phyloP scores from a whole-genome alignment of 2,113 vertebrate species.

The Hippocampus abdominalis region DNA sequence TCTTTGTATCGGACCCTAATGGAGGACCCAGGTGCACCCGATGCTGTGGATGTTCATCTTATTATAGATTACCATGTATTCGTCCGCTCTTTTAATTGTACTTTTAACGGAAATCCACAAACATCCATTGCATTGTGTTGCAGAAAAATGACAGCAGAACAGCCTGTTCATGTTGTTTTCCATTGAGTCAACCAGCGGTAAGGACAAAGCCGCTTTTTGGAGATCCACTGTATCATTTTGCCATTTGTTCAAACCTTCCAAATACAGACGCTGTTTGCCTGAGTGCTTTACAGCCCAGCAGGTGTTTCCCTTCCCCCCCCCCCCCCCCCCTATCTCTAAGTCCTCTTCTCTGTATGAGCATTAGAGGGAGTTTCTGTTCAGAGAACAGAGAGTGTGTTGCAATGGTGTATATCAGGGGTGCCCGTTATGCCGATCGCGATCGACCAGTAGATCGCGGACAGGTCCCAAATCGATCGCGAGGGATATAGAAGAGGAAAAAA shows the following conservation, averaged over 20 bases:
- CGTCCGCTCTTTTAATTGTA: background rate
- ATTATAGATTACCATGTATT: too few species aligned
- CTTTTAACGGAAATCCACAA: background rate
- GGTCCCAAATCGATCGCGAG: too few species aligned
- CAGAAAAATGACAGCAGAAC: background rate
- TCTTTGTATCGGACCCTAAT: background rate
- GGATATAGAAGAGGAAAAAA: too few species aligned
- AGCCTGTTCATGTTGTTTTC: background rate
- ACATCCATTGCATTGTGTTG: background rate
- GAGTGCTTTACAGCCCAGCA: conserved; percentile 58
- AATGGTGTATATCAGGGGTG: conserved; percentile 3
- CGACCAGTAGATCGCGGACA: too few species aligned
- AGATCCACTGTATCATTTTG: conserved; percentile 66
- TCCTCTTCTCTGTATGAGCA: conserved; percentile 8
- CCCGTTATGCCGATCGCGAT: too few species aligned
- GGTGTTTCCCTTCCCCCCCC: conserved; percentile 39
- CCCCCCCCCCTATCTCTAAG: background rate
- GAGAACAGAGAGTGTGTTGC: conserved; percentile 31
- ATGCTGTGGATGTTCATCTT: too few species aligned
- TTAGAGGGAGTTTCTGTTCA: conserved; percentile 7
- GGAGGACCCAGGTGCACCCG: background rate
- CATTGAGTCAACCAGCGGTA: background rate
- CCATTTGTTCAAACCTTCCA: conserved; percentile 61
- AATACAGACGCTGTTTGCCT: conserved; percentile 62
- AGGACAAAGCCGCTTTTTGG: conserved; percentile 24